phyloP scores from a whole-genome alignment of 1,140 invertebrate genomes.

The Euwallacea similis region DNA sequence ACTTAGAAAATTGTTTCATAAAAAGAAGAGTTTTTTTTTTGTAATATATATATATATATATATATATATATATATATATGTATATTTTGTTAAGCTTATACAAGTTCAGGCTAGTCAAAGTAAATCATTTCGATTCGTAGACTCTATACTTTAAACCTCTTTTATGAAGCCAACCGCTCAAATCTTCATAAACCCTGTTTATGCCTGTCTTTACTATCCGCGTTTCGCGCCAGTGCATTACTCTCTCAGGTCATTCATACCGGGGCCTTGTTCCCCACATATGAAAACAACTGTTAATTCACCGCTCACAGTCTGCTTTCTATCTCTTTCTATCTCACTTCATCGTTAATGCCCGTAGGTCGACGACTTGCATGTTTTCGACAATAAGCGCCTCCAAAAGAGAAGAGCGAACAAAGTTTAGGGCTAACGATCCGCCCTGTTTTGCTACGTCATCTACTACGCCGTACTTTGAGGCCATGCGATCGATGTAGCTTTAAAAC shows the following conservation, averaged over 20 bases:
- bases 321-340: background rate
- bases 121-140: no score
- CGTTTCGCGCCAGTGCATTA: conserved; percentile 33
- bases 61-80: no score
- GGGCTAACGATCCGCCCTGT: conserved; percentile 13
- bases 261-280: conserved; percentile 4
- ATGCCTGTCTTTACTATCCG: conserved; percentile 10
- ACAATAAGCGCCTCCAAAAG: background rate
- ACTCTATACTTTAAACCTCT: background rate
- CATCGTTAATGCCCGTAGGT: conserved; percentile 8
- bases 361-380: background rate
- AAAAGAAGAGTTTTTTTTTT: no score
- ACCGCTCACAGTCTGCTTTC: background rate
- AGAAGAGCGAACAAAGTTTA: background rate
- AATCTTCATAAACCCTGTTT: conserved; percentile 1
- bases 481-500: conserved; percentile 19
- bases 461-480: conserved; percentile 16
- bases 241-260: conserved; percentile 32
- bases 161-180: background rate
- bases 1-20: no score
- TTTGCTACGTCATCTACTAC: conserved; percentile 33
- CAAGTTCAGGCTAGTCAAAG: no score
- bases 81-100: no score
- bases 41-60: no score
- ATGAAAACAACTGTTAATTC: conserved; percentile 3